These are phyloP conservation scores for Zaprionus lachaisei DNA, from an alignment of 1,140 invertebrate genomes.

Conservation along the genomic window DNA sequence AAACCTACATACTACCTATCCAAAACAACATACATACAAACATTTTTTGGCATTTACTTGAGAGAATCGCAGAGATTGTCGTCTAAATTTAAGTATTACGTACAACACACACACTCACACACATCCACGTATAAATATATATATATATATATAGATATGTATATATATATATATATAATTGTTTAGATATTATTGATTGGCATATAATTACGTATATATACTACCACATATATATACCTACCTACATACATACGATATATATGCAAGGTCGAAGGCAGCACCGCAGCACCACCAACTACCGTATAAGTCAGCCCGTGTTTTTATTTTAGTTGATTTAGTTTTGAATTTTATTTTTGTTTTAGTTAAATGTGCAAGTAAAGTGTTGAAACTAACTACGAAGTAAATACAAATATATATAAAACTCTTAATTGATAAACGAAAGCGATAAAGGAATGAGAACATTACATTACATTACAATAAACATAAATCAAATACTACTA, in stretches of 20 bases:
- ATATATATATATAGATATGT: slow-evolving; percentile 40
- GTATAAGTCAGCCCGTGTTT: slow-evolving; percentile 78
- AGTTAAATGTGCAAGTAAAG: slow-evolving; percentile 77
- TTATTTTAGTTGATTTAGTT: slow-evolving; percentile 62
- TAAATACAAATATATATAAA: slow-evolving; percentile 11
- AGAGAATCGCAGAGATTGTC: slow-evolving; percentile 78
- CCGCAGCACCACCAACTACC: slow-evolving; percentile 44
- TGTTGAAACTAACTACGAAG: slow-evolving; percentile 31
- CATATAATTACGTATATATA: slow-evolving; percentile 17
- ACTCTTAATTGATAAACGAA: slow-evolving; percentile 21
- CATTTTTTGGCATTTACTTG: slow-evolving; percentile 79
- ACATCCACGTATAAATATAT: slow-evolving; percentile 38
- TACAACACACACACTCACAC: slow-evolving; percentile 47
- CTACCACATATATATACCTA: background rate
- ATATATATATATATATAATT: slow-evolving; percentile 52
- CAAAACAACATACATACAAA: slow-evolving; percentile 25
- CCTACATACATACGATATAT: slow-evolving; percentile 21
- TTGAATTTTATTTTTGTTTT: slow-evolving; percentile 76
- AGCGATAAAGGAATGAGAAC: background rate
- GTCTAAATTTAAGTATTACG: slow-evolving; percentile 73
- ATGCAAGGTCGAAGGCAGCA: slow-evolving; percentile 50
- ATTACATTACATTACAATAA: slow-evolving; percentile 8
- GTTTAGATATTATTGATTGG: slow-evolving; percentile 75
- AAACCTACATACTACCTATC: slow-evolving; percentile 37
- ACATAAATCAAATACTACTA: slow-evolving; percentile 57